phyloP scores from a whole-genome alignment of 2,113 vertebrate species.

The Pyrgilauda ruficollis region DNA sequence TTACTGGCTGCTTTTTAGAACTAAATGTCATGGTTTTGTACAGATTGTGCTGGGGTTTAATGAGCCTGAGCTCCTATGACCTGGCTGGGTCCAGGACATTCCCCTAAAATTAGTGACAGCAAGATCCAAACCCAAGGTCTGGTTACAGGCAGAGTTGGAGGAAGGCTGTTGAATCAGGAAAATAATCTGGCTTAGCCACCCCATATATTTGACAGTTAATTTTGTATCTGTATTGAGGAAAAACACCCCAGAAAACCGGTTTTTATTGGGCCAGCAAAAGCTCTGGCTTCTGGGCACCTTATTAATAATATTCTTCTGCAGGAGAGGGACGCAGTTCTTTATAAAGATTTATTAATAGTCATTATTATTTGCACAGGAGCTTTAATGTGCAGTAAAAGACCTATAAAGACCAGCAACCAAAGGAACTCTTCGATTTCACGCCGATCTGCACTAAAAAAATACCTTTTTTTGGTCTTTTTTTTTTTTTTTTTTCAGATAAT shows the following conservation, averaged over 20 bases:
- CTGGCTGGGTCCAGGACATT: neutral
- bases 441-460: constrained; percentile 32
- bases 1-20: neutral
- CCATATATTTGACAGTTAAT: constrained; percentile 14
- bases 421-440: constrained; percentile 41
- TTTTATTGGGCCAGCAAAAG: neutral
- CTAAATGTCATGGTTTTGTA: neutral
- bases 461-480: neutral
- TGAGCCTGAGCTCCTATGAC: neutral
- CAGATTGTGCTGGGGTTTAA: neutral
- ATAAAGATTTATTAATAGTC: constrained; percentile 40
- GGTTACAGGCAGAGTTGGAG: neutral
- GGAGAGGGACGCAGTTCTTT: neutral
- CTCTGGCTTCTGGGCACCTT: neutral
- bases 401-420: constrained; percentile 46
- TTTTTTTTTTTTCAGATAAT: constrained; percentile 17
- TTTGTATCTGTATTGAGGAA: neutral
- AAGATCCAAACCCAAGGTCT: neutral
- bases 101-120: neutral
- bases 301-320: constrained; percentile 41
- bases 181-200: neutral
- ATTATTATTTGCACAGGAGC: constrained; percentile 37
- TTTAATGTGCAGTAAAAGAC: constrained; percentile 44
- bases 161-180: neutral
- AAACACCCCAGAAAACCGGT: neutral